Base-by-base conservation (phyloP, 2,113 vertebrate genomes). In the Asarcornis scutulata region DNA sequence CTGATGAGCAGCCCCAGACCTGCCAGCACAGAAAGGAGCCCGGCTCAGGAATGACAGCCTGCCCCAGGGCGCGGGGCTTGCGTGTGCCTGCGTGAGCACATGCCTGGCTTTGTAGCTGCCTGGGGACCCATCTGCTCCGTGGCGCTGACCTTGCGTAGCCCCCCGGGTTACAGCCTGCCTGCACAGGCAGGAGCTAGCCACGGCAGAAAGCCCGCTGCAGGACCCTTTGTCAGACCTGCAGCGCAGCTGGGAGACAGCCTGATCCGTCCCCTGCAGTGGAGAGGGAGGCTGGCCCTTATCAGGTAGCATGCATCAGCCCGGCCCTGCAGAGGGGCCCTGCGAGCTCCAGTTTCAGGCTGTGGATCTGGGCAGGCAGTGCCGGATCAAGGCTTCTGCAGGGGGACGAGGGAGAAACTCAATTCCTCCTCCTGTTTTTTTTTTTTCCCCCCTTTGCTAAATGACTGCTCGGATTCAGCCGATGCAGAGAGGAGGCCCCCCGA, bases 311-410 rank as follows among this genome's bases (percentile, higher is more conserved):
- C 63, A 60, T 91, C 67, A 81, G 85, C 68, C 68, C 1, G 5
- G 48, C 52, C 1, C 2, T 46, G 66, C 83, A 79, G 92, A 48
- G 93, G 80, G 96, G 90, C 93, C 93, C 91, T 78, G 71, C 77
- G 77, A 93, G 92, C 96, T 97, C 96, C 2, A 4, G 86, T 97
- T 96, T 96, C 96, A 95, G 77, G 76, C 93, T 95, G 67, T 1
- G 4, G 38, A 20, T 80, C 50, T 34, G 11, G 67, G 82, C 85
- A 91, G 75, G 82, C 87, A 69, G 59, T 13, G 1, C 66, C 60
- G 82, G 67, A 76, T 64, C 18, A 55, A 48, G 83, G 77, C 88
- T 95, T 88, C 91, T 84, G 81, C 58, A 72, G 73, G 77, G 84
- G 67, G 77, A 82, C 14, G 2, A 53, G 53, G 86, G 76, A 89